A percentile compares a stretch with the other conserved stretches of the same genome.
These are phyloP conservation scores for Copsychus sechellarum DNA, from an alignment of 2,113 vertebrate genomes.

Conservation along the genomic window DNA sequence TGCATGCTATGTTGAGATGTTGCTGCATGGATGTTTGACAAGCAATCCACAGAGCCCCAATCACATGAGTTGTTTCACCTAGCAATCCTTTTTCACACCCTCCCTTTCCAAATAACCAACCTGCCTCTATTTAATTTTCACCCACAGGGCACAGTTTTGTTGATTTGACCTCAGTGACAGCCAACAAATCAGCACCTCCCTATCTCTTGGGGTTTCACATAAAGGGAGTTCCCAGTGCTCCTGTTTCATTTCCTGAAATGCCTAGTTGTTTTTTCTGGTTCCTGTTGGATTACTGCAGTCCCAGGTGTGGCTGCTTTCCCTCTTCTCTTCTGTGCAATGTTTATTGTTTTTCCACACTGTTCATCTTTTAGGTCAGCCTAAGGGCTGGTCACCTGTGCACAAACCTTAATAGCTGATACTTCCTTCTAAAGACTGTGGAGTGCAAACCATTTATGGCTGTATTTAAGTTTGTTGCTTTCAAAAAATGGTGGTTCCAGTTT, in stretches of 20 bases:
- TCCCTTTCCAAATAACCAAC: not conserved
- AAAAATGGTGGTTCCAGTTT: not conserved
- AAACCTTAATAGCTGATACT: not conserved
- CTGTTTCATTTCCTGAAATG: not conserved
- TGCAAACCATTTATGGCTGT: not conserved
- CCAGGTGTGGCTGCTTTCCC: not conserved
- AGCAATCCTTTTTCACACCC: not conserved
- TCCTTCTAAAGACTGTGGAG: not conserved
- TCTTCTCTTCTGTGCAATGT: not conserved
- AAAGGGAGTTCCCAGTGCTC: not conserved
- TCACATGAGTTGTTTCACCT: not conserved
- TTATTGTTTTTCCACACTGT: not conserved
- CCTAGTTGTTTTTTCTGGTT: not conserved
- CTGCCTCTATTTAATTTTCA: not conserved
- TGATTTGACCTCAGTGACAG: not conserved
- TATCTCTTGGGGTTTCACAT: not conserved
- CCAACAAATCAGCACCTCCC: not conserved
- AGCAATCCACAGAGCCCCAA: not conserved
- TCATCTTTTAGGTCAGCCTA: not conserved
- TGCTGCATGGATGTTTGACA: not conserved
- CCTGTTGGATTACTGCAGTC: not conserved
- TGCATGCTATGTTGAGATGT: not conserved
- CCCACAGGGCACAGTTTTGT: not conserved
- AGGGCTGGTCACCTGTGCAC: not conserved
- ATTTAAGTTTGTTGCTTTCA: not conserved